Percentiles rank a stretch among this genome's conserved stretches.
These are phyloP conservation scores for Cheumatopsyche charites DNA, from an alignment of 1,140 invertebrate species.

Conservation along the genomic window DNA sequence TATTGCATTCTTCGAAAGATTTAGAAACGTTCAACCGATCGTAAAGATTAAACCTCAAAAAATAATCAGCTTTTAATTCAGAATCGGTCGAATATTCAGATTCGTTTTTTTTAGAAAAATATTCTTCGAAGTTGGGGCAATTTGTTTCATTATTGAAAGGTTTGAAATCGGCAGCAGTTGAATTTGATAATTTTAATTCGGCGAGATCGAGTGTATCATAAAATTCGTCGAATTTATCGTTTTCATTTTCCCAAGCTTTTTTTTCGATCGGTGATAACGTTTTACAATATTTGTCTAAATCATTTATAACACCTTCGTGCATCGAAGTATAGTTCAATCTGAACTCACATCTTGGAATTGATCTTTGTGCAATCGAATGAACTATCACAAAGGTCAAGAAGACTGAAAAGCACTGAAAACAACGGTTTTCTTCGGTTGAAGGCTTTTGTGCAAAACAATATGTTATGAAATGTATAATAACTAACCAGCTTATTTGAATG, in stretches of 20 bases:
- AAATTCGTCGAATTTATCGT: conserved; percentile 26
- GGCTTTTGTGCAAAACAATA: no score
- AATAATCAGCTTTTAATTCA: not conserved
- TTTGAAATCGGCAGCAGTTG: not conserved
- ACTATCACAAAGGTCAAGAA: not conserved
- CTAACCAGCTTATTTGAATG: no score
- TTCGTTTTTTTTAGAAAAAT: not conserved
- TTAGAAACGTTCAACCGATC: not conserved
- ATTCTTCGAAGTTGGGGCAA: not conserved
- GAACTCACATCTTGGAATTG: conserved; percentile 24
- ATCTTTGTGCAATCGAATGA: not conserved
- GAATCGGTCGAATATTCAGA: not conserved
- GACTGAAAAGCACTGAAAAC: no score
- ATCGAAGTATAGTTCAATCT: not conserved
- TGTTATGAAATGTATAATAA: no score
- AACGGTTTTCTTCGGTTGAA: no score
- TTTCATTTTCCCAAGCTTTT: conserved; percentile 10
- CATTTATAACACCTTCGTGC: not conserved
- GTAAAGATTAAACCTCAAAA: not conserved
- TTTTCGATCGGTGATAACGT: not conserved
- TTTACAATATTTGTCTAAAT: not conserved
- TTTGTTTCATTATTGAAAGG: not conserved
- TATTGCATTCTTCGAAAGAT: not conserved
- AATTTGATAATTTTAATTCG: conserved; percentile 5
- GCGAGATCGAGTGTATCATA: not conserved